These are phyloP conservation scores for Stictonetta naevosa DNA, from an alignment of 2,113 vertebrate species.

Conservation along the genomic window DNA sequence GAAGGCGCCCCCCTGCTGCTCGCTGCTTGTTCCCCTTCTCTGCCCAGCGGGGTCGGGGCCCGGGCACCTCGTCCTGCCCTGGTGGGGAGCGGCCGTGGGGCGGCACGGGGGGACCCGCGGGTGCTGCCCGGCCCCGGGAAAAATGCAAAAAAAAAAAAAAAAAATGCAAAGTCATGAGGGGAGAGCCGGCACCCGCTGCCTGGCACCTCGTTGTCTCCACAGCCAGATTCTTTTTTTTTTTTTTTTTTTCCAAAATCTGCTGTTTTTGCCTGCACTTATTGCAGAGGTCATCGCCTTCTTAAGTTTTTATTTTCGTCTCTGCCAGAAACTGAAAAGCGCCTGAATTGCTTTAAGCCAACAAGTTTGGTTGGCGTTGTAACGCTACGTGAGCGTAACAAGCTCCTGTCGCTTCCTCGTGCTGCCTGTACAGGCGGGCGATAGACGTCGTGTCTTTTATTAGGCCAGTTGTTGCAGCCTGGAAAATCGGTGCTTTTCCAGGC, in stretches of 20 bases:
- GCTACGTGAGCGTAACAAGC: not conserved
- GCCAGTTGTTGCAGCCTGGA: not conserved
- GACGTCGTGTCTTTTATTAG: not conserved
- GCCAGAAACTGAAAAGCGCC: not conserved
- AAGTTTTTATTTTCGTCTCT: not conserved
- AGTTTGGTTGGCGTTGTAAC: not conserved
- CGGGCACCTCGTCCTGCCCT: no score
- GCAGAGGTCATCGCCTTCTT: not conserved
- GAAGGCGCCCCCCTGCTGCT: no score
- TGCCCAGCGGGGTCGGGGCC: no score
- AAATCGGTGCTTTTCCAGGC: not conserved
- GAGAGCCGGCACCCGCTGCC: no score
- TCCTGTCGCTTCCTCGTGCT: not conserved
- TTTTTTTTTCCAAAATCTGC: not conserved
- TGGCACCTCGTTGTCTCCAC: no score
- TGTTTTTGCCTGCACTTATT: not conserved
- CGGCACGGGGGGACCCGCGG: no score
- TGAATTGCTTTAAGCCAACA: not conserved
- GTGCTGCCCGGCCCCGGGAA: no score
- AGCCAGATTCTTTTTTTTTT: no score
- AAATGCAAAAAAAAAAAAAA: no score
- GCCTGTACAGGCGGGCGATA: not conserved
- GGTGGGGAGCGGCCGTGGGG: no score
- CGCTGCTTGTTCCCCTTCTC: no score
- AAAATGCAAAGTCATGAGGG: no score